Percentiles rank a stretch among this genome's conserved stretches.
Evolutionary conservation across 2,888 invertebrate species (phyloP).

Genomic region (Aphodius sticticus): DNA sequence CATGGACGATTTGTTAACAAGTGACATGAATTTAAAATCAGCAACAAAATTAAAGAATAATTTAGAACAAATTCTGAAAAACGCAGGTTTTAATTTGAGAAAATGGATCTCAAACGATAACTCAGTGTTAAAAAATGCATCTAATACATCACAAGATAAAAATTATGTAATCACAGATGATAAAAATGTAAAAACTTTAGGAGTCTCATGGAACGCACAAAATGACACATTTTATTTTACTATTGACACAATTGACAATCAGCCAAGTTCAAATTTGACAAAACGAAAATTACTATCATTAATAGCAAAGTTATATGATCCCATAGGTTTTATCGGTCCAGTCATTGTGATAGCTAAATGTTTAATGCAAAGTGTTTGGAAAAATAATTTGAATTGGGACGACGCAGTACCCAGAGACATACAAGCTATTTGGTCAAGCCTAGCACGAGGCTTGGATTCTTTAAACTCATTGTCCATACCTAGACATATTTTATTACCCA

Average conservation of each 20-base stretch:
- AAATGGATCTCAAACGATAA: slow-evolving; percentile 12
- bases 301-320: background rate
- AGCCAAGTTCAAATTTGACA: background rate
- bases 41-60: slow-evolving; percentile 8
- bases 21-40: background rate
- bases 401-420: background rate
- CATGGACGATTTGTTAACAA: slow-evolving; percentile 20
- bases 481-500: slow-evolving; percentile 1
- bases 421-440: background rate
- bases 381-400: background rate
- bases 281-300: background rate
- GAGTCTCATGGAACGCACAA: too few species aligned
- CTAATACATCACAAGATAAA: background rate
- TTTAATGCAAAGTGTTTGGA: too few species aligned
- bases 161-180: background rate
- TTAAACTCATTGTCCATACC: slow-evolving; percentile 4
- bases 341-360: background rate
- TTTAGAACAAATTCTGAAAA: background rate
- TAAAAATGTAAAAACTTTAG: background rate
- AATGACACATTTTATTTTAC: too few species aligned
- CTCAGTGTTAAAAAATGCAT: background rate
- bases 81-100: slow-evolving; percentile 6
- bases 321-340: background rate
- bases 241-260: background rate
- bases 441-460: background rate